Evolutionary conservation across 2,797 vertebrate genomes (phyloP).

Genomic region (Chelon labrosus): DNA sequence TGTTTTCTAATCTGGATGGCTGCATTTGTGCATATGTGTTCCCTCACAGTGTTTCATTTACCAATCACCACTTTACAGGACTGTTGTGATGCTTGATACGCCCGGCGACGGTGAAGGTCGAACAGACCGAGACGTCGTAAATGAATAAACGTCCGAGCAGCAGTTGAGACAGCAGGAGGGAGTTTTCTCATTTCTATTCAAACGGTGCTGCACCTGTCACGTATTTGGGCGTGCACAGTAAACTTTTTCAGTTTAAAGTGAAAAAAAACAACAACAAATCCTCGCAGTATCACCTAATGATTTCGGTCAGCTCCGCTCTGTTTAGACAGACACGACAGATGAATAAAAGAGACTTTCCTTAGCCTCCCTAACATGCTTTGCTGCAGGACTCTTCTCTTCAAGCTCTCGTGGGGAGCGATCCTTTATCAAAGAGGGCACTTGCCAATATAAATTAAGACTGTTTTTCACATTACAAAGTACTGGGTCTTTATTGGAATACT

Average conservation of each 20-base stretch:
- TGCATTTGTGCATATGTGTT: not conserved
- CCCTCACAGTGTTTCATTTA: not conserved
- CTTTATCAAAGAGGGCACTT: slow-evolving; percentile 17
- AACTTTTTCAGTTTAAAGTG: slow-evolving; percentile 9
- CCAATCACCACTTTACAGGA: not conserved
- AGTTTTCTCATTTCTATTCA: not conserved
- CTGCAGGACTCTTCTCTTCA: slow-evolving; percentile 2
- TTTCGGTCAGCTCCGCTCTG: slow-evolving; percentile 2
- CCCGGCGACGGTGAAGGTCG: not conserved
- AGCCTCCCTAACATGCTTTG: not conserved
- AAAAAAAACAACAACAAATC: not conserved
- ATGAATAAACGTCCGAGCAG: not conserved
- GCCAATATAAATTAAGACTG: not conserved
- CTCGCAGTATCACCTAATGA: not conserved
- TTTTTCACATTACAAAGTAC: slow-evolving; percentile 11
- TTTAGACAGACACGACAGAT: not conserved
- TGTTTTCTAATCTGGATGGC: not conserved
- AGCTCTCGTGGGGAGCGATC: slow-evolving; percentile 1
- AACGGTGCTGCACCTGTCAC: not conserved
- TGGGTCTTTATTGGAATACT: slow-evolving; percentile 14
- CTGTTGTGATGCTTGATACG: not conserved
- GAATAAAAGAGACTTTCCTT: not conserved
- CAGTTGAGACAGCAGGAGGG: not conserved
- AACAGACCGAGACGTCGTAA: slow-evolving; percentile 1
- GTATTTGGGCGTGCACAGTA: not conserved